Evolutionary conservation across 2,888 invertebrate genomes (phyloP).

Genomic region (Drosophila limbata): DNA sequence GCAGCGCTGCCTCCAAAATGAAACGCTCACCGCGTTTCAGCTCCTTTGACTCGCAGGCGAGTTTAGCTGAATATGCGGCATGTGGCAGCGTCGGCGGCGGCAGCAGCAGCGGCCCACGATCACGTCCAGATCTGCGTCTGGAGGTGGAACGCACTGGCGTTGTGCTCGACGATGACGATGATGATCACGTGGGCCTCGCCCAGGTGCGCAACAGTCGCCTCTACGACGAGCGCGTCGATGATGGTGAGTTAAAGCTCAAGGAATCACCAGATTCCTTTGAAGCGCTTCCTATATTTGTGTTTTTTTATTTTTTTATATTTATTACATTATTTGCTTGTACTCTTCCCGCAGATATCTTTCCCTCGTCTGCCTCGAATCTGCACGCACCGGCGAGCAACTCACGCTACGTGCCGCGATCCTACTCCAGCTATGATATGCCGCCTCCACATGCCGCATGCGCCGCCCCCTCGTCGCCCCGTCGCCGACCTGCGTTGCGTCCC

Average conservation of each 20-base stretch:
- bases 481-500: slow-evolving; percentile 63
- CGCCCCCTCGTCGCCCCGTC: slow-evolving; percentile 53
- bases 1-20: slow-evolving; percentile 80
- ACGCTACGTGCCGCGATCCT: slow-evolving; percentile 84
- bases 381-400: slow-evolving; percentile 39
- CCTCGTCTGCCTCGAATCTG: slow-evolving; percentile 57
- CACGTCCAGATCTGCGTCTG: slow-evolving; percentile 53
- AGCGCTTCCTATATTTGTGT: too few species aligned
- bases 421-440: slow-evolving; percentile 84
- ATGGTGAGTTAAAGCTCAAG: slow-evolving; percentile 47
- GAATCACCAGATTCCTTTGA: neutral
- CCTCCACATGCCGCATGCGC: slow-evolving; percentile 72
- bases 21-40: slow-evolving; percentile 85
- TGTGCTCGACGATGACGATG: slow-evolving; percentile 57
- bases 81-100: slow-evolving; percentile 35
- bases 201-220: slow-evolving; percentile 69
- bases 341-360: slow-evolving; percentile 59
- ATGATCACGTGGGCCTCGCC: slow-evolving; percentile 61
- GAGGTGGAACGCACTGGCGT: slow-evolving; percentile 47
- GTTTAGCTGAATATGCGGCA: slow-evolving; percentile 84
- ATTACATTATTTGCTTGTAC: too few species aligned
- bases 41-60: slow-evolving; percentile 85
- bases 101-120: slow-evolving; percentile 10
- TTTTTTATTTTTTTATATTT: too few species aligned
- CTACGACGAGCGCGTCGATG: slow-evolving; percentile 70